These are phyloP conservation scores for Dinocampus coccinellae DNA, from an alignment of 2,888 invertebrate species.

Conservation along the genomic window DNA sequence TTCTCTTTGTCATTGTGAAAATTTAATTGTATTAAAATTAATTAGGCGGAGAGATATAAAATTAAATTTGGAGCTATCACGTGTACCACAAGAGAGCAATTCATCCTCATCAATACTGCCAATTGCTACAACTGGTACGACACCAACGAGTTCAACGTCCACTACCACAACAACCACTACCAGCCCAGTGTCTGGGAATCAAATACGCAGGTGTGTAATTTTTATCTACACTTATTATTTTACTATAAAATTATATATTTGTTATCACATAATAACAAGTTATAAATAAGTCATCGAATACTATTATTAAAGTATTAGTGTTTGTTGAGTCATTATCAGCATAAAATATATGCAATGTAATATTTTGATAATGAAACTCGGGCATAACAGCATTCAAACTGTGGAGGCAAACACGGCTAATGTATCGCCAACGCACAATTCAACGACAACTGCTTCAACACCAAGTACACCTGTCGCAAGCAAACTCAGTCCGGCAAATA, in stretches of 20 bases:
- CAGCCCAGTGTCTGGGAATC: slow-evolving; percentile 69
- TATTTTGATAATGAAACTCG: slow-evolving; percentile 48
- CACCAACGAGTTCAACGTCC: slow-evolving; percentile 73
- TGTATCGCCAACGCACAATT: slow-evolving; percentile 63
- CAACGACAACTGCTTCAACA: slow-evolving; percentile 72
- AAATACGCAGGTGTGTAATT: slow-evolving; percentile 65
- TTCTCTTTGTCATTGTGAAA: not conserved
- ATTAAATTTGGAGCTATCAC: slow-evolving; percentile 65
- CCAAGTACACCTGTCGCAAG: slow-evolving; percentile 74
- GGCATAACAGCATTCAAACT: slow-evolving; percentile 61
- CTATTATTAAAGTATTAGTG: not conserved
- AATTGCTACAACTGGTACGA: slow-evolving; percentile 61
- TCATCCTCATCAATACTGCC: slow-evolving; percentile 55
- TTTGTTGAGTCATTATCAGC: not conserved
- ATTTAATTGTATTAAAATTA: slow-evolving; percentile 1
- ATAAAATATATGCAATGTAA: slow-evolving; percentile 46
- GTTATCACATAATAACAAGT: not conserved
- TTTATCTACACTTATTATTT: not conserved
- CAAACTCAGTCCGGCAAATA: slow-evolving; percentile 88
- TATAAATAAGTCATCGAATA: not conserved
- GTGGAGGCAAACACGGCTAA: slow-evolving; percentile 61
- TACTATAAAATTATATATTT: too few species aligned
- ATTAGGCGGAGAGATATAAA: slow-evolving; percentile 66
- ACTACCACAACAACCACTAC: slow-evolving; percentile 69
- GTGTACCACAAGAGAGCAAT: slow-evolving; percentile 65